Evolutionary conservation across 2,888 invertebrate genomes (phyloP).

Genomic region (Ariolimax columbianus): DNA sequence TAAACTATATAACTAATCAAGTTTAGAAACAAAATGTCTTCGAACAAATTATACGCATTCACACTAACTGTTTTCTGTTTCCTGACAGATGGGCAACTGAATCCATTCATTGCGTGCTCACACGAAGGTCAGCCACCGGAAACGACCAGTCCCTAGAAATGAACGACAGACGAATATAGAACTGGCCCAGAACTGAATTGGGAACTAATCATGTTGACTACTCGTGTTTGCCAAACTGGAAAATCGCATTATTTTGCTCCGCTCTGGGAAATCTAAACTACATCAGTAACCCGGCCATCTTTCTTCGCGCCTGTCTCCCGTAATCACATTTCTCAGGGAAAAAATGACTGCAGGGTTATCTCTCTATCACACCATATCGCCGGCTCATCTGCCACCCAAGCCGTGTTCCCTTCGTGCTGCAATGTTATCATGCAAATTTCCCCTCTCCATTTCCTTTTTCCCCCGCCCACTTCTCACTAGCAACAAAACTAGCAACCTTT

Average conservation of each 20-base stretch:
- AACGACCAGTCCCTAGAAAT: not conserved
- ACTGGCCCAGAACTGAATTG: not conserved
- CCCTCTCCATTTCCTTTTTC: too few relatives aligned
- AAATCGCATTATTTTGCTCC: not conserved
- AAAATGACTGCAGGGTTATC: not conserved
- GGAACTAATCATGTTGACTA: conserved; percentile 8
- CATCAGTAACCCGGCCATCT: not conserved
- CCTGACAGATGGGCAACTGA: too few relatives aligned
- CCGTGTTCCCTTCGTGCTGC: too few relatives aligned
- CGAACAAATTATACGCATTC: too few relatives aligned
- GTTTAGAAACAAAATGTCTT: too few relatives aligned
- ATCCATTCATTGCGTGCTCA: not conserved
- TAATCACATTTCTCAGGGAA: not conserved
- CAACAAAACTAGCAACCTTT: too few relatives aligned
- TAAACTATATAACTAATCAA: too few relatives aligned
- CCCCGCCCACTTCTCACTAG: too few relatives aligned
- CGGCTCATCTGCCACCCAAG: too few relatives aligned
- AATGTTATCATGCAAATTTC: too few relatives aligned
- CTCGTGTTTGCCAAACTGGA: conserved; percentile 9
- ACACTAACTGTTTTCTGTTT: too few relatives aligned
- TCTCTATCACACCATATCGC: not conserved
- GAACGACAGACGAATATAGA: not conserved
- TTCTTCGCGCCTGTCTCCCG: not conserved
- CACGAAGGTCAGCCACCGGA: not conserved
- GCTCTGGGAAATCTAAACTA: not conserved